Evolutionary conservation across 2,113 vertebrate species (phyloP), one percentile per base, ranked within the genome.

Genomic region (Acanthochromis polyacanthus): DNA sequence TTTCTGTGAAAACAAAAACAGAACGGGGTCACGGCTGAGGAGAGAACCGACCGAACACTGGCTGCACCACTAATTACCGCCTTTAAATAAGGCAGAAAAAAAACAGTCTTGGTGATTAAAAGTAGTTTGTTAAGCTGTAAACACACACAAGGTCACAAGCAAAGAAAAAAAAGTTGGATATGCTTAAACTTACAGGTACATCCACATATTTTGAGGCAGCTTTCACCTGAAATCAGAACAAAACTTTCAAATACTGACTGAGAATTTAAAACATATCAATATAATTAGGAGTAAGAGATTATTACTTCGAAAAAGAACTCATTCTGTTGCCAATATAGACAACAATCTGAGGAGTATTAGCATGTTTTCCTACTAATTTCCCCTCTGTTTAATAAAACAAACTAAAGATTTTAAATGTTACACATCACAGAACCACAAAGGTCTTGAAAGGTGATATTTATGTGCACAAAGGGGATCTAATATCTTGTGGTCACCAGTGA

Each of bases 151-250:
- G n/a, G 58, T 59, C 86, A 92, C 5, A 36, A 59, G 30, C 51
- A 83, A 67, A 83, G 50, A 15, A 43, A 43, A 45, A 60, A 15
- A 38, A 22, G 22, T 32, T 10, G 52, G 50, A 38, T 15, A 57
- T 38, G 48, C n/a, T 83, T 81, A 85, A 91, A 99, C 98, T 99
- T 96, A 99, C 98, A 83, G 98, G 98, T 87, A 99, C 98, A 90
- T 99, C 98, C 96, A 99, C 98, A 88, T 99, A 99, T 94, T 99
- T 99, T 91, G 98, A 99, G 88, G 98, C 98, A 89, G 98, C 98
- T 95, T 99, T 99, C 94, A 99, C 97, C 98, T 99, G 93, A 80
- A 93, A 94, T 93, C 14, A 82, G 80, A 88, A 85, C 80, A 82
- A 92, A 85, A 94, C 48, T 80, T 62, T 87, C 19, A 40, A 43